Evolutionary conservation across 2,888 invertebrate genomes (phyloP), one percentile per base, ranked within the genome.

Genomic region (Hydrotaea diabolus): DNA sequence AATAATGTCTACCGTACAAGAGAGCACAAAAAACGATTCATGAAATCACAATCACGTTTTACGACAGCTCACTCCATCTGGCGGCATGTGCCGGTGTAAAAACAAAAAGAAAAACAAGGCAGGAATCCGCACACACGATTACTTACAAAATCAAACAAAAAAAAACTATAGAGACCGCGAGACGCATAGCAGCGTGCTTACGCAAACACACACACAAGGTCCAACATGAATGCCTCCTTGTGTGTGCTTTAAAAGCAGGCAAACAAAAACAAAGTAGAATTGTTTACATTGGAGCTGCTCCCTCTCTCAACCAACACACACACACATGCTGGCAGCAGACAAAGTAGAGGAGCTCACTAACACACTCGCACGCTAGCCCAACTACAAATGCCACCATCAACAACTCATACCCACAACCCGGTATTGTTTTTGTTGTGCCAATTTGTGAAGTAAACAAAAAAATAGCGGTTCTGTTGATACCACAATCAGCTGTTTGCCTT

Each of bases 381-480:
- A 49, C 43, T 2, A 43, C 19, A 13, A 80, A 73, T 64, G 46
- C 31, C 80, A 39, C 74, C 73, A 76, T 71, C 77, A 79, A 85
- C 76, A 85, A 80, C 74, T 85, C 85, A 49, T 72, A 78, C 81
- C 75, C 71, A 57, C 53, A 72, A 57, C 66, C 80, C 80, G 36
- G 75, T 75, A 82, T 86, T 86, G 82, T 80, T 83, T 83, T 86
- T 82, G 75, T 83, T 82, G 81, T 79, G 79, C 85, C 79, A 82
- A 82, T 87, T 87, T 87, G 77, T 86, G 84, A 83, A 86, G 77
- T 80, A 19, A 81, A 85, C 82, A 85, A 79, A 71, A n/a, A 80
- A 74, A 77, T 85, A 76, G 81, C 73, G 69, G 69, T 82, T 85
- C 43, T 74, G 39, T 17, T 74, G 57, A 21, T 53, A 21, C 7